Evolutionary conservation across 2,888 invertebrate species (phyloP).

Genomic region (Sinodicranocentrus sp.): DNA sequence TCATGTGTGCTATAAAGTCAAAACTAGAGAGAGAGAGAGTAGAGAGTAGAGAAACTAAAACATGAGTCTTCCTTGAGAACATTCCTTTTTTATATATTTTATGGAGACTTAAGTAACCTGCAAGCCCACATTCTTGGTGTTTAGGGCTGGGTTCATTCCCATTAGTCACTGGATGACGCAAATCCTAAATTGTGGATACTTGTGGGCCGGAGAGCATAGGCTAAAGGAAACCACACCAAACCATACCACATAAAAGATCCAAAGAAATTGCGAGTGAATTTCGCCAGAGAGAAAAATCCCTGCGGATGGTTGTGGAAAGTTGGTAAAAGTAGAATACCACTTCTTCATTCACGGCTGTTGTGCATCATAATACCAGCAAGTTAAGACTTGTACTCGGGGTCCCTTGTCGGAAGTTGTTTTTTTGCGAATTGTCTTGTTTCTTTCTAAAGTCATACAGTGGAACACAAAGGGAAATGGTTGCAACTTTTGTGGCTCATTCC

Average conservation of each 20-base stretch:
- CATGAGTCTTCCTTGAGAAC: not conserved
- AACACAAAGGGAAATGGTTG: conserved; percentile 3
- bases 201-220: not conserved
- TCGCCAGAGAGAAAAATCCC: conserved; percentile 27
- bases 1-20: conserved; percentile 4
- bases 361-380: not conserved
- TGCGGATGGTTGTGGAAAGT: conserved; percentile 12
- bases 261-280: conserved; percentile 28
- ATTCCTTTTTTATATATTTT: not conserved
- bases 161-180: conserved; percentile 64
- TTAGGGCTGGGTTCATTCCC: conserved; percentile 46
- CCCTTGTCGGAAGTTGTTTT: too few species aligned
- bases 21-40: too few species aligned
- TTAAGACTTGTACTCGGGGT: too few species aligned
- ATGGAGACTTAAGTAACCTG: conserved; percentile 29
- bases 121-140: conserved; percentile 40
- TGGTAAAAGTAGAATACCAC: not conserved
- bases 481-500: not conserved
- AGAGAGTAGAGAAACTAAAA: not conserved
- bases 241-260: conserved; percentile 1
- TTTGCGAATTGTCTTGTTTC: not conserved
- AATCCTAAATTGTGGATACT: conserved; percentile 58
- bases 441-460: too few species aligned
- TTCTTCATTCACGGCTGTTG: too few species aligned
- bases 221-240: not conserved